Evolutionary conservation across 2,113 vertebrate genomes (phyloP), one percentile per base, ranked within the genome.

Genomic region (Nannobrachium achirus): DNA sequence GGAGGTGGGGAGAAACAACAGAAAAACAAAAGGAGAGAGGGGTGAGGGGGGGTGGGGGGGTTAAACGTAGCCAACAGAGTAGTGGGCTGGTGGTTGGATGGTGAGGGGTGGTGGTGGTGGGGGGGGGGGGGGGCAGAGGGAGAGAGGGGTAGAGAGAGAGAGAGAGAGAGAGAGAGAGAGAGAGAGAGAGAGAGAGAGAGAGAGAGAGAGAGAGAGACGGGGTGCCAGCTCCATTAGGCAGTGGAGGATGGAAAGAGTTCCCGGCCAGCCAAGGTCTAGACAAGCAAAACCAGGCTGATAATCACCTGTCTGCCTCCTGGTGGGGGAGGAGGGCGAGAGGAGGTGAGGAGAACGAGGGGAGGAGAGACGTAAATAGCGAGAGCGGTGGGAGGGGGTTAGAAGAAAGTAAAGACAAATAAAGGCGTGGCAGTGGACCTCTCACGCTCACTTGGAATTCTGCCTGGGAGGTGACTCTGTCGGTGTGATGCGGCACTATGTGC

Each of bases 191-290:
- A 55, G 68, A 56, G 51, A 15, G 15, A 52, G n/a, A 56, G 33
- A 49, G 55, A 53, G 52, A 45, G 78, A 81, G 81, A 85, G 79
- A 74, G 66, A 80, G 49, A 76, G 49, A 53, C 60, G 81, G 90
- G 83, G 88, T 92, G 89, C 85, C 86, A 89, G 93, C 89, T 93
- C 91, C 90, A 91, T 93, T 88, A 92, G 88, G 71, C 66, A 74
- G 85, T 88, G 90, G 89, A 91, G 89, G 91, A 82, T 87, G 92
- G 90, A 91, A 91, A 89, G 92, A 92, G 91, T 89, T 91, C 86
- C 72, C 63, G 76, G 42, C 50, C 48, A 71, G 66, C 69, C 55
- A 84, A 82, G 88, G 88, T 78, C 92, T 93, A 91, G 91, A 91
- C 84, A 76, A 91, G 89, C 90, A 70, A 92, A 91, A 82, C 89